A percentile compares a stretch with the other conserved stretches of the same genome.
Conservation (phyloP, 2,888 invertebrate genomes). For the Electrophaes corylata region DNA sequence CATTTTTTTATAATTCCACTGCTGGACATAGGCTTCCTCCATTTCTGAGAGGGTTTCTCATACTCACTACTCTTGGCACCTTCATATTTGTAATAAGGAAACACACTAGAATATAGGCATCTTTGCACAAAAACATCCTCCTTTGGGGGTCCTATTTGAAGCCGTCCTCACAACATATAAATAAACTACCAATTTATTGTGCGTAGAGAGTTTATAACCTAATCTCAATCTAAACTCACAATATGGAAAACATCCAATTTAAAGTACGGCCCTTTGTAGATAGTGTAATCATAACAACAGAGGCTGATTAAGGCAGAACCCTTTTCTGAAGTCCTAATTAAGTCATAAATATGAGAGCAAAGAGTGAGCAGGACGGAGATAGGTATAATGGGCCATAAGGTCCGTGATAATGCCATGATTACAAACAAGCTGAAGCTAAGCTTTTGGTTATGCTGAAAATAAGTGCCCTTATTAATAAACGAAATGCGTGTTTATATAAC, state of each 20-base stretch:
- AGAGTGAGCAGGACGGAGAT: slow-evolving; percentile 30
- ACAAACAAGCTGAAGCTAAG: slow-evolving; percentile 41
- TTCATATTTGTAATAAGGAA: too few species aligned
- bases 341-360: slow-evolving; percentile 39
- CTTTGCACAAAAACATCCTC: too few species aligned
- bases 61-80: too few species aligned
- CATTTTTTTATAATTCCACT: too few species aligned
- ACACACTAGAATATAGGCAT: too few species aligned
- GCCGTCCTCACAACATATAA: too few species aligned
- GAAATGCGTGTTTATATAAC: slow-evolving; percentile 27
- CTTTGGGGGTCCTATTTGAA: too few species aligned
- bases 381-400: slow-evolving; percentile 38
- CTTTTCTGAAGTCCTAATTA: slow-evolving; percentile 37
- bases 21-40: too few species aligned
- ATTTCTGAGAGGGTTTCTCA: too few species aligned
- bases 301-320: slow-evolving; percentile 33
- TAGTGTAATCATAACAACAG: slow-evolving; percentile 29
- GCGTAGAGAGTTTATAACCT: too few species aligned
- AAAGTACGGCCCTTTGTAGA: background rate
- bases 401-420: slow-evolving; percentile 39
- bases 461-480: slow-evolving; percentile 36
- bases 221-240: background rate
- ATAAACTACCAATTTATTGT: too few species aligned
- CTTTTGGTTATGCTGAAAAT: slow-evolving; percentile 33
- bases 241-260: background rate